Evolutionary conservation across 2,113 vertebrate species (phyloP).

Genomic region (Sphaerodactylus townsendi): DNA sequence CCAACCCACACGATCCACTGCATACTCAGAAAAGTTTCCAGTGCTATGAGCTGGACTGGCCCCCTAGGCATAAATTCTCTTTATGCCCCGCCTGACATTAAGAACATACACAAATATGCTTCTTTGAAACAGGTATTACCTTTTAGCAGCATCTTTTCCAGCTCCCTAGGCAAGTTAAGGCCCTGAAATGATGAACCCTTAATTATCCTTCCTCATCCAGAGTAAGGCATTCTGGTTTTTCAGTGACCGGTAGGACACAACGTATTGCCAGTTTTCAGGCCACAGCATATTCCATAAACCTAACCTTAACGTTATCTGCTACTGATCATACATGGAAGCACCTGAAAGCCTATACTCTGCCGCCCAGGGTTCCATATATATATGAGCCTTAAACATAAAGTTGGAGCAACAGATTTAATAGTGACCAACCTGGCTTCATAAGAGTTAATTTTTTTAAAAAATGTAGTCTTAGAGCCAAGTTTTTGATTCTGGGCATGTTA

Average conservation of each 20-base stretch:
- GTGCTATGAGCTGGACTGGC: too few relatives aligned
- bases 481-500: neutral
- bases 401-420: neutral
- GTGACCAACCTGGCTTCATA: neutral
- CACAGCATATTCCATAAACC: neutral
- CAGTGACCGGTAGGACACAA: too few relatives aligned
- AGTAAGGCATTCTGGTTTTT: too few relatives aligned
- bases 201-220: too few relatives aligned
- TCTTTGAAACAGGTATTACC: too few relatives aligned
- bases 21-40: neutral
- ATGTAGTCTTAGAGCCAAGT: neutral
- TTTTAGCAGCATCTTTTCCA: too few relatives aligned
- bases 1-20: neutral
- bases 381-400: neutral
- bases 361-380: neutral
- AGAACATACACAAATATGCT: too few relatives aligned
- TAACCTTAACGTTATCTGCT: neutral
- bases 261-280: neutral
- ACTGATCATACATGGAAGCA: neutral
- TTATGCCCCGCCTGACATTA: too few relatives aligned
- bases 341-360: neutral
- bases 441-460: neutral
- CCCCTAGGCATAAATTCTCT: too few relatives aligned
- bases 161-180: too few relatives aligned
- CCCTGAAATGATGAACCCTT: too few relatives aligned